A percentile compares a stretch with the other conserved stretches of the same genome.
These are phyloP conservation scores for Drosophila affinis DNA, from an alignment of 2,888 invertebrate genomes.

Conservation along the genomic window DNA sequence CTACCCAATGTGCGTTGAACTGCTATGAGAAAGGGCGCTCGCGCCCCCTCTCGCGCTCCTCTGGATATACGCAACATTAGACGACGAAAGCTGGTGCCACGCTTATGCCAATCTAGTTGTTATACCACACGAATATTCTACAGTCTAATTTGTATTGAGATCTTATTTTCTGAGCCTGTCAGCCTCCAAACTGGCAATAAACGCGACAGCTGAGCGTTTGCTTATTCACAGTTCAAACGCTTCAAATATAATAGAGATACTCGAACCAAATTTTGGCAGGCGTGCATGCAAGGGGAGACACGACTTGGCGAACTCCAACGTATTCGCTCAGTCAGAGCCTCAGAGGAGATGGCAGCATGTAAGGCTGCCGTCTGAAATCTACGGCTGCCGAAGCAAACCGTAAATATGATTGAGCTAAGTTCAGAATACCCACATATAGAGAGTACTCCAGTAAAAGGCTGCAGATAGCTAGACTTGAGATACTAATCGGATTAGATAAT, in stretches of 20 bases:
- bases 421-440: too few relatives aligned
- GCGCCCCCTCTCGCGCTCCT: slow-evolving; percentile 13
- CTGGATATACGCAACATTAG: slow-evolving; percentile 49
- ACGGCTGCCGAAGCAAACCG: neutral
- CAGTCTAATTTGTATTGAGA: neutral
- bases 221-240: neutral
- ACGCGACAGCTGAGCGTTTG: neutral
- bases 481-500: too few relatives aligned
- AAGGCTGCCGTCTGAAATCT: neutral
- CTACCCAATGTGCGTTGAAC: slow-evolving; percentile 53
- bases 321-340: too few relatives aligned
- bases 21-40: slow-evolving; percentile 40
- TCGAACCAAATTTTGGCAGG: neutral
- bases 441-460: too few relatives aligned
- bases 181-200: neutral
- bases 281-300: too few relatives aligned
- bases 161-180: neutral
- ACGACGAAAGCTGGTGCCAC: slow-evolving; percentile 52
- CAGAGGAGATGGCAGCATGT: too few relatives aligned
- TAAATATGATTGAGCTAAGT: neutral
- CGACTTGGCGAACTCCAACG: too few relatives aligned
- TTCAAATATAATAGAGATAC: too few relatives aligned
- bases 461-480: too few relatives aligned
- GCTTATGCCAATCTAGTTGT: slow-evolving; percentile 27
- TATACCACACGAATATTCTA: neutral